These are phyloP conservation scores for Aleadryas rufinucha DNA, from an alignment of 2,113 vertebrate genomes.

Conservation along the genomic window DNA sequence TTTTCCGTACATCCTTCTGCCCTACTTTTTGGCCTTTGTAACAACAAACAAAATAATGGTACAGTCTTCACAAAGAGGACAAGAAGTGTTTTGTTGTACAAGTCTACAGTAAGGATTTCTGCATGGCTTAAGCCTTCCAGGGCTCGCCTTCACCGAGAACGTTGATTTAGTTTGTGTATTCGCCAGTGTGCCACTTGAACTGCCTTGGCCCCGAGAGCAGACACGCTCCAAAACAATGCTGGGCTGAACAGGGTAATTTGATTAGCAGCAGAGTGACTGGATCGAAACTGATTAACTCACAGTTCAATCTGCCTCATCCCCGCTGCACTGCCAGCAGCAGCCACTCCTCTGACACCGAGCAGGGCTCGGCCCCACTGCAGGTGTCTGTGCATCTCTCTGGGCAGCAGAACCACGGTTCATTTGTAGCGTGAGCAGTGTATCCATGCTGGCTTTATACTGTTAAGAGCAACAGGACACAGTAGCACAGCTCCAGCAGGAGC, in stretches of 20 bases:
- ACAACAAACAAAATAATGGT: not conserved
- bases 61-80: not conserved
- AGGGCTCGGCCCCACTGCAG: not conserved
- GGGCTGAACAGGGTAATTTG: not conserved
- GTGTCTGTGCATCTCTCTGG: not conserved
- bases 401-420: not conserved
- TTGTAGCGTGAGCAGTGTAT: not conserved
- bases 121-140: not conserved
- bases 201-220: not conserved
- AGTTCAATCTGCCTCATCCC: not conserved
- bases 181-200: not conserved
- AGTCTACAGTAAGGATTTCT: not conserved
- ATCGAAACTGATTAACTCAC: not conserved
- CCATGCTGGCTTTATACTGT: not conserved
- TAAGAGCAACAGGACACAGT: not conserved
- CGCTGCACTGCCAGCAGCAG: not conserved
- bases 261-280: not conserved
- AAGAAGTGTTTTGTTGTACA: not conserved
- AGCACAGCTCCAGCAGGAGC: not conserved
- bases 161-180: not conserved
- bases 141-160: not conserved
- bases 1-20: not conserved
- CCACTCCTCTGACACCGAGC: not conserved
- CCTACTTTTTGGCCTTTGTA: not conserved
- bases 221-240: not conserved